Base-by-base conservation (phyloP, 2,888 invertebrate species). In the Synanthedon formicaeformis region DNA sequence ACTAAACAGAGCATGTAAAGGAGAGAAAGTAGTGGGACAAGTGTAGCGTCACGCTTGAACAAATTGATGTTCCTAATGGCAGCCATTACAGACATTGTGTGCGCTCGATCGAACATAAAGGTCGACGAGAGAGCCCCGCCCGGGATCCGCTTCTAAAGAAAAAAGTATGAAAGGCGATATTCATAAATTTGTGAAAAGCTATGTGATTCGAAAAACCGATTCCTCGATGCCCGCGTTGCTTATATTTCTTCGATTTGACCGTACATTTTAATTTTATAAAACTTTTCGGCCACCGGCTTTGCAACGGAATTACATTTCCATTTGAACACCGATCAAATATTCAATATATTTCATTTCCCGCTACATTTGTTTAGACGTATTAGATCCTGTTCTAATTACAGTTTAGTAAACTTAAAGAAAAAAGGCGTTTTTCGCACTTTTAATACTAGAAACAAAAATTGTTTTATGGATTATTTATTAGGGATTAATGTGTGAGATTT, bases 31-130 rank as follows among this genome's bases (percentile, higher is more conserved):
- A 75, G 70, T 64, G 69, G 69, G 75, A 78, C 78, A 77, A 76
- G 73, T 78, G 76, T 81, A 74, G 60, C 70, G 73, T 75, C 71
- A 76, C 76, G 78, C 69, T 70, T 71, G 71, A 79, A 72, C 75
- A 72, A 81, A 76, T 76, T 78, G 77, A 81, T 80, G 78, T 71
- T 62, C 73, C 69, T 82, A 81, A 68, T 82, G 80, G 79, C 67
- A 53, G 67, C 79, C 78, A 81, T 81, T 81, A 81, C 73, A 71
- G 69, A 74, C 75, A 76, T 80, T 78, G 77, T 78, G 78, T 75
- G 73, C 75, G 77, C 75, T 73, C 77, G 72, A 80, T 79, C 78
- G 76, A 71, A 78, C 74, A 75, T 64, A 73, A 76, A 79, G 81
- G 78, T 72, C 74, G 69, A 57, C 63, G 61, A 61, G 61, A 61